phyloP scores from a whole-genome alignment of 2,888 invertebrate genomes.

The Drosophila rellima region DNA sequence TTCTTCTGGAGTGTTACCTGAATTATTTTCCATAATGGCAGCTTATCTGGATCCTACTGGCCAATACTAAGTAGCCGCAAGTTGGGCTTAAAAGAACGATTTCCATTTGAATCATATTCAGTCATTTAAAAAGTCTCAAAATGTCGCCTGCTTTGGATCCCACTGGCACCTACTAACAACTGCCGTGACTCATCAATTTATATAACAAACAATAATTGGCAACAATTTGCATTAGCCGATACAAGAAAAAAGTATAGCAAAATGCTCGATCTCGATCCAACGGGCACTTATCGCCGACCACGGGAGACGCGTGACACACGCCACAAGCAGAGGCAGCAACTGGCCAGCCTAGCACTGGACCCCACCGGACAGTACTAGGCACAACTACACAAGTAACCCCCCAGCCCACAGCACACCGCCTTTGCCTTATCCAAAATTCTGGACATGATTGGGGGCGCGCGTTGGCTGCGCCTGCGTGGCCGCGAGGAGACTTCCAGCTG shows the following conservation, averaged over 20 bases:
- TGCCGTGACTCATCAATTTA: neutral
- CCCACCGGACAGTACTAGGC: constrained; percentile 85
- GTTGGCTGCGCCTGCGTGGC: constrained; percentile 85
- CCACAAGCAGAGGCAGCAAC: constrained; percentile 61
- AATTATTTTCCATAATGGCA: constrained; percentile 71
- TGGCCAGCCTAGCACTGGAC: constrained; percentile 71
- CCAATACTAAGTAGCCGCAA: constrained; percentile 76
- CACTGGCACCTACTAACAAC: constrained; percentile 84
- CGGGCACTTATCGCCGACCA: constrained; percentile 85
- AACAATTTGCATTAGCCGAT: constrained; percentile 1
- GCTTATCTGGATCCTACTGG: constrained; percentile 85
- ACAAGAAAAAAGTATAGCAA: constrained; percentile 28
- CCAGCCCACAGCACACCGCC: constrained; percentile 51
- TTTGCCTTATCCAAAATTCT: constrained; percentile 75
- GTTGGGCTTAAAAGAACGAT: neutral
- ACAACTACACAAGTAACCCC: neutral
- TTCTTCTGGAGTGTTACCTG: constrained; percentile 3
- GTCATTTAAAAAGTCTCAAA: constrained; percentile 56
- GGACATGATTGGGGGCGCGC: constrained; percentile 78
- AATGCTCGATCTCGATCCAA: constrained; percentile 78
- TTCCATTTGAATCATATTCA: neutral
- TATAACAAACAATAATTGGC: neutral
- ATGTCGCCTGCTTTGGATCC: constrained; percentile 84
- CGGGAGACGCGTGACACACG: constrained; percentile 72
- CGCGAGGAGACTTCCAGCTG: constrained; percentile 86